These are phyloP conservation scores for Arvicola amphibius DNA, from an alignment of 2,797 vertebrate genomes.

Conservation along the genomic window DNA sequence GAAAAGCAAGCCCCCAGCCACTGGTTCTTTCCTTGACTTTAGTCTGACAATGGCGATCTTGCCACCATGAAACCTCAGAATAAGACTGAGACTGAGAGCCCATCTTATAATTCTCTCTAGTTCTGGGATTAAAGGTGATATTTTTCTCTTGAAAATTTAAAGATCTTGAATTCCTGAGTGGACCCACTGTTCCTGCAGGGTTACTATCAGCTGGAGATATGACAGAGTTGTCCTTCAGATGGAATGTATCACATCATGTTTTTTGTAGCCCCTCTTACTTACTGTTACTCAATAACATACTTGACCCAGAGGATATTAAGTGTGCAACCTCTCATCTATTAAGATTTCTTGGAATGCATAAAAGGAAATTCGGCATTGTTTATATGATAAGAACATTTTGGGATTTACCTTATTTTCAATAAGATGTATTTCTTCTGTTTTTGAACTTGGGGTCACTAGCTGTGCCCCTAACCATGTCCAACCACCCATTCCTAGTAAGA, in stretches of 20 bases:
- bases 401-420: slow-evolving; percentile 27
- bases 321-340: neutral
- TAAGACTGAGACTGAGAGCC: too few species aligned
- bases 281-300: neutral
- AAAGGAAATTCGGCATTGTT: neutral
- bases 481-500: neutral
- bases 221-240: neutral
- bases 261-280: neutral
- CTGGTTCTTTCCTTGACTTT: too few species aligned
- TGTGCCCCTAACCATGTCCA: neutral
- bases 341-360: neutral
- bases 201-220: neutral
- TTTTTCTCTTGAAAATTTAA: slow-evolving; percentile 38
- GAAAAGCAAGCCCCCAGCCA: too few species aligned
- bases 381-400: neutral
- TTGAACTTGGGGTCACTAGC: neutral
- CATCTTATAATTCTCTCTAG: too few species aligned
- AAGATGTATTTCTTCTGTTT: neutral
- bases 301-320: neutral
- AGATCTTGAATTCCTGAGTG: neutral
- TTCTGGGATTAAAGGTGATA: too few species aligned
- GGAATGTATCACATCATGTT: neutral
- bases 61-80: too few species aligned
- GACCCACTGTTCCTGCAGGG: neutral
- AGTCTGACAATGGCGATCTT: too few species aligned